A percentile compares a stretch with the other conserved stretches of the same genome.
Conservation (phyloP, 2,113 vertebrate genomes). For the Ammodytes dubius region DNA sequence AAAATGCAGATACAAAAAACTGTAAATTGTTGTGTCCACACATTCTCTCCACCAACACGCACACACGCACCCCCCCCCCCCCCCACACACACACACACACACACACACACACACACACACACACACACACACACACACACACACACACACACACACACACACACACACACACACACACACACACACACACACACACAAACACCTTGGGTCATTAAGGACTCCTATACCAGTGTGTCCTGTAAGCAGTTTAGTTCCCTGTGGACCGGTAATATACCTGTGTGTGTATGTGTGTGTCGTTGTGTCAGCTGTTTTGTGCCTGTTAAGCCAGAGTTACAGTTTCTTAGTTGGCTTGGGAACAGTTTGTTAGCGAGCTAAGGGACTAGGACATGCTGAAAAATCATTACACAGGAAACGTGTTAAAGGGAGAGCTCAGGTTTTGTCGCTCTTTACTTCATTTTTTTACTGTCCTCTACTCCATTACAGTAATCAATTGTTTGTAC, state of each 20-base stretch:
- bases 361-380: constrained; percentile 72
- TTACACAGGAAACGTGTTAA: constrained; percentile 61
- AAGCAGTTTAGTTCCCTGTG: constrained; percentile 82
- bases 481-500: neutral
- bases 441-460: neutral
- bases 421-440: constrained; percentile 24
- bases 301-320: constrained; percentile 82
- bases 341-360: constrained; percentile 73
- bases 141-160: constrained; percentile 26
- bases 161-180: constrained; percentile 36
- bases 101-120: constrained; percentile 41
- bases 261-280: constrained; percentile 67
- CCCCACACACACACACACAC: constrained; percentile 30
- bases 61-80: neutral
- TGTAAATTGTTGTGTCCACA: constrained; percentile 18
- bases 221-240: constrained; percentile 76
- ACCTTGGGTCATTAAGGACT: constrained; percentile 78
- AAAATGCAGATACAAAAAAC: constrained; percentile 57
- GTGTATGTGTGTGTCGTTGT: constrained; percentile 57
- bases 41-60: neutral
- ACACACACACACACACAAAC: constrained; percentile 43
- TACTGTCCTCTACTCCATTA: neutral
- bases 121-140: constrained; percentile 3
- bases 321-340: constrained; percentile 81
- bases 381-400: constrained; percentile 72